These are phyloP conservation scores for Sinodicranocentrus sp. DNA, from an alignment of 2,888 invertebrate genomes.

Conservation along the genomic window DNA sequence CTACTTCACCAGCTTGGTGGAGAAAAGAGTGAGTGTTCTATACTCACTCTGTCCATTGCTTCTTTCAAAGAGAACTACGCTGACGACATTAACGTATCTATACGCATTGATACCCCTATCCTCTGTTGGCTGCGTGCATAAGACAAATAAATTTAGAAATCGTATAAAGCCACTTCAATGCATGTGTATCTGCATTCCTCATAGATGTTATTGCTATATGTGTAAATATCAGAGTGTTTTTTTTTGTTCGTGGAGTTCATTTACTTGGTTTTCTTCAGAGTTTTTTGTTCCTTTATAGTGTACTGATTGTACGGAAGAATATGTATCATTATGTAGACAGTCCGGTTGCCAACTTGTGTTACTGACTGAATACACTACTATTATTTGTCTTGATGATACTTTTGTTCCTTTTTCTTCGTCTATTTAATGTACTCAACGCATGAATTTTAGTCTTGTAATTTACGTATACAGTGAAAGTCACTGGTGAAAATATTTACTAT, in stretches of 20 bases:
- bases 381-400: no score
- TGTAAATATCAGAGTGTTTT: not conserved
- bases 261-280: not conserved
- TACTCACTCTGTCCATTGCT: not conserved
- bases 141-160: slow-evolving; percentile 61
- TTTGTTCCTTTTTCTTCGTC: no score
- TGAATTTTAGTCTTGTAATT: no score
- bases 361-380: slow-evolving; percentile 1
- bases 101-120: slow-evolving; percentile 42
- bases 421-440: no score
- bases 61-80: not conserved
- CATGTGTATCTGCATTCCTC: slow-evolving; percentile 35
- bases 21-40: slow-evolving; percentile 28
- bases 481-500: no score
- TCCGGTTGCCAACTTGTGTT: slow-evolving; percentile 25
- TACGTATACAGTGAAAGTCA: no score
- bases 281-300: no score
- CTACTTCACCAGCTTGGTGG: slow-evolving; percentile 61
- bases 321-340: no score
- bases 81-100: not conserved
- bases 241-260: not conserved
- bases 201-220: slow-evolving; percentile 15
- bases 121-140: slow-evolving; percentile 48
- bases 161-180: slow-evolving; percentile 48
- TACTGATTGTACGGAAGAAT: no score